Evolutionary conservation across 2,797 vertebrate genomes (phyloP).

Genomic region (Calcarius lapponicus): DNA sequence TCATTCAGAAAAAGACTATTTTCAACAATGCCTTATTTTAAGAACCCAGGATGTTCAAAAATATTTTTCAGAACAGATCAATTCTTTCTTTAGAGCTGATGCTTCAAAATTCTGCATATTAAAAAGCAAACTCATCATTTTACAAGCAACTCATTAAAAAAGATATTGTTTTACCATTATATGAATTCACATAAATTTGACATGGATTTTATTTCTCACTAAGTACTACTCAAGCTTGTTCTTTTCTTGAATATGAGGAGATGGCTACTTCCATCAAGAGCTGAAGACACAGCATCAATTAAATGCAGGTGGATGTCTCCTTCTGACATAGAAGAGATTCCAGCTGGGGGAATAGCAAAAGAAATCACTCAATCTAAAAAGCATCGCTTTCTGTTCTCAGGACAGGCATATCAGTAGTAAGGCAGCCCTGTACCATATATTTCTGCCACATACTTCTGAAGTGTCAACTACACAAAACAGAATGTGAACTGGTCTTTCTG

Average conservation of each 20-base stretch:
- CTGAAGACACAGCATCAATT: neutral
- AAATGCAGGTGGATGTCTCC: neutral
- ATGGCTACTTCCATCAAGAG: neutral
- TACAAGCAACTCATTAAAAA: constrained; percentile 38
- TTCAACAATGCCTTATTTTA: neutral
- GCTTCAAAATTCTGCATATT: neutral
- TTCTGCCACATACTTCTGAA: constrained; percentile 16
- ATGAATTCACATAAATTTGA: constrained; percentile 16
- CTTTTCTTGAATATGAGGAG: neutral
- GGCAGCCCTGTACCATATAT: neutral
- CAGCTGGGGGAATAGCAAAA: neutral
- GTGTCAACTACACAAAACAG: constrained; percentile 27
- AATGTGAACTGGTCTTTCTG: constrained; percentile 2
- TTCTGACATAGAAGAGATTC: neutral
- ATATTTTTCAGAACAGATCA: constrained; percentile 9
- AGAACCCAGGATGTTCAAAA: neutral
- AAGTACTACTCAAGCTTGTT: neutral
- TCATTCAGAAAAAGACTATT: neutral
- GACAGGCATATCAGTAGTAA: neutral
- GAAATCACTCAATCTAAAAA: neutral
- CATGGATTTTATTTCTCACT: constrained; percentile 9
- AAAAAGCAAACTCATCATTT: constrained; percentile 35
- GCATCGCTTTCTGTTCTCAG: neutral
- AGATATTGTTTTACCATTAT: constrained; percentile 11
- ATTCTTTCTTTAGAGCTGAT: neutral